Evolutionary conservation across 2,113 vertebrate species (phyloP).

Genomic region (Alouatta palliata): DNA sequence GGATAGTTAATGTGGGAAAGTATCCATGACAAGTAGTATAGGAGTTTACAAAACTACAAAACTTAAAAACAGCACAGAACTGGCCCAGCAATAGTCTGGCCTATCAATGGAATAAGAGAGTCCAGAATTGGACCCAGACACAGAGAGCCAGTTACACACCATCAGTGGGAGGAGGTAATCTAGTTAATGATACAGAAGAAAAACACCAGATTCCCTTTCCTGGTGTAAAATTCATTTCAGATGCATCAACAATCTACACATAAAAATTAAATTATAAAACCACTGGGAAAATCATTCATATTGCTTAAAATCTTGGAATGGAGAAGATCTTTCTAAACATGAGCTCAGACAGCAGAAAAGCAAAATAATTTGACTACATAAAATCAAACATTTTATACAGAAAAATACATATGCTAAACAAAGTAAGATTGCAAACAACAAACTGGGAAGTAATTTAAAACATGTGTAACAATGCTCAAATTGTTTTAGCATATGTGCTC

Average conservation of each 20-base stretch:
- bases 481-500: neutral
- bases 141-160: neutral
- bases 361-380: neutral
- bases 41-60: neutral
- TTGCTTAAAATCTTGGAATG: neutral
- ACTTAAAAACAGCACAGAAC: neutral
- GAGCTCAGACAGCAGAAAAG: neutral
- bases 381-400: constrained; percentile 5
- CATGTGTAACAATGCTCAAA: neutral
- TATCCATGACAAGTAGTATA: neutral
- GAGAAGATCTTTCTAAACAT: neutral
- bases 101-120: neutral
- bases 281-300: neutral
- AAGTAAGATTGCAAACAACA: neutral
- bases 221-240: neutral
- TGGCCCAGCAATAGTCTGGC: neutral
- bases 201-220: neutral
- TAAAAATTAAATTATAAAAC: constrained; percentile 12
- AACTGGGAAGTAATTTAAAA: neutral
- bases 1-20: neutral
- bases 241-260: neutral
- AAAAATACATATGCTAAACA: constrained; percentile 29
- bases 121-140: neutral
- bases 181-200: neutral
- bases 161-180: neutral